phyloP scores from a whole-genome alignment of 2,113 vertebrate genomes.

The Columba livia region DNA sequence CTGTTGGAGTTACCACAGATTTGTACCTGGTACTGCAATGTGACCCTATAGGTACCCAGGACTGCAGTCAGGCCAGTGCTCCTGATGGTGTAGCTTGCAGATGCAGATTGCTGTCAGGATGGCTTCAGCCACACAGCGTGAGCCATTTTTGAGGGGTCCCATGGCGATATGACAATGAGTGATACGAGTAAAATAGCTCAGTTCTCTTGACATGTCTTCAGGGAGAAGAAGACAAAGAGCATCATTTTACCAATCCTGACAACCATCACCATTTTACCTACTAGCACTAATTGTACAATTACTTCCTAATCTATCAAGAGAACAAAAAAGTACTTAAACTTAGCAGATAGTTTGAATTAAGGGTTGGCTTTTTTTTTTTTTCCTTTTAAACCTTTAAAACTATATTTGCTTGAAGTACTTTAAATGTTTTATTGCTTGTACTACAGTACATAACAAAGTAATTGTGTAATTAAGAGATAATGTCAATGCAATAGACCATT shows the following conservation, averaged over 20 bases:
- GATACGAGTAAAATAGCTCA: background rate
- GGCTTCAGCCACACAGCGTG: fast-evolving
- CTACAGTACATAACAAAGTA: constrained; percentile 74
- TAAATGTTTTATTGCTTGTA: constrained; percentile 70
- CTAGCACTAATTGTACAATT: constrained; percentile 10
- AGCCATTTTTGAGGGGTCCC: background rate
- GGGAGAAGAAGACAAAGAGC: background rate
- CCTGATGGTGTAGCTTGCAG: background rate
- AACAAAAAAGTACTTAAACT: background rate
- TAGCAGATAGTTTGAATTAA: constrained; percentile 42
- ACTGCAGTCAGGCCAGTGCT: background rate
- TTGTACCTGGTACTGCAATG: background rate
- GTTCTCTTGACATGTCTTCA: background rate
- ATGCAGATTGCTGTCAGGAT: background rate
- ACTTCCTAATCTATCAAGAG: background rate
- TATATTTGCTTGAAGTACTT: constrained; percentile 65
- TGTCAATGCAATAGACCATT: constrained; percentile 73
- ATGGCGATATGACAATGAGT: background rate
- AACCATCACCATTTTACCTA: background rate
- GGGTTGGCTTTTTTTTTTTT: background rate
- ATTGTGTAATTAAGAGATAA: constrained; percentile 81
- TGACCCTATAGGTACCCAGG: fast-evolving
- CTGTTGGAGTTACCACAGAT: background rate
- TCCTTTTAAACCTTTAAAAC: constrained; percentile 53
- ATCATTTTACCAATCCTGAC: background rate